Base-by-base conservation (phyloP, 2,888 invertebrate species). In the Dasypogon diadema region DNA sequence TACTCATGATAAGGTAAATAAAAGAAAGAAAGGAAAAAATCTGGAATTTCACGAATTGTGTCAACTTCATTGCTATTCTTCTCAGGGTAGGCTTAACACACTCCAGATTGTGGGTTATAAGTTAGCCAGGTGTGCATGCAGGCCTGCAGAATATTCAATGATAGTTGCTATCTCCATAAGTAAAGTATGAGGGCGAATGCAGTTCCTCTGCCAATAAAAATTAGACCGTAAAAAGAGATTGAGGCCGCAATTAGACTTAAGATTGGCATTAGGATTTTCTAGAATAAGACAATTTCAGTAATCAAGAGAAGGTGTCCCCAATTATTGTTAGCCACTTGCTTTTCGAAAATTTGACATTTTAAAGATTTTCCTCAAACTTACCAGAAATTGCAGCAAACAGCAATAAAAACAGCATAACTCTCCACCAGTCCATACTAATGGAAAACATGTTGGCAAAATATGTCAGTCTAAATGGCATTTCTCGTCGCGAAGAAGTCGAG, bases 321-420 rank as follows among this genome's bases (percentile, higher is more conserved):
- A n/a, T n/a, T n/a, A n/a, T n/a, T n/a, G n/a, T n/a, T n/a, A n/a
- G n/a, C n/a, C n/a, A n/a, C n/a, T n/a, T n/a, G n/a, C n/a, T n/a
- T n/a, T n/a, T n/a, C n/a, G n/a, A n/a, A n/a, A n/a, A n/a, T n/a
- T n/a, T n/a, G 8, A 30, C 8, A 8, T 42, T 42, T 42, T 42
- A 12, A 6, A 42, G 42, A 42, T 12, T 42, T 12, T 42, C 12
- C 42, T 0, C 6, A 6, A 22, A 65, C 65, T 65, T 65, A 65
- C 65, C 65, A 24, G 65, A 46, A 46, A 65, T 21, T 18, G 48
- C 46, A 14, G 65, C 48, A 16, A 65, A 46, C 24, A 56, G 56
- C 56, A 65, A 46, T 24, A 65, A 46, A 14, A 65, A 48, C 42
- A 65, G n/a, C 65, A 46, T 48, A 22, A 21, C 12, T 46, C 65